phyloP scores from a whole-genome alignment of 2,113 vertebrate genomes.

The Rhea pennata region DNA sequence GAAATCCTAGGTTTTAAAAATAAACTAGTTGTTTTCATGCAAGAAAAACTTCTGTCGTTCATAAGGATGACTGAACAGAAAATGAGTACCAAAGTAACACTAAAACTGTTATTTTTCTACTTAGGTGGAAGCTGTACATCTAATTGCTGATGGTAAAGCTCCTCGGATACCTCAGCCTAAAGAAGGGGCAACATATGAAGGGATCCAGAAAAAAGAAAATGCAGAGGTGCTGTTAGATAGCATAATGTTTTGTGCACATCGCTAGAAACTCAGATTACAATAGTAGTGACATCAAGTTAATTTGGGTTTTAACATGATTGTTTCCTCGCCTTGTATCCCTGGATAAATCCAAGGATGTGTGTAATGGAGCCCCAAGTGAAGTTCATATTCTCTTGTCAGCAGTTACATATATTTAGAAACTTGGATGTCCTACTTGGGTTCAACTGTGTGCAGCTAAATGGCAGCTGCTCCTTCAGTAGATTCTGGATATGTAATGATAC shows the following conservation, averaged over 20 bases:
- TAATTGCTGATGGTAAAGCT: constrained; percentile 93
- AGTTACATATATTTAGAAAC: not conserved
- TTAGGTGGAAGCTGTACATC: constrained; percentile 94
- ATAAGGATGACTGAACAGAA: not conserved
- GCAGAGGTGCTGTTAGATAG: constrained; percentile 81
- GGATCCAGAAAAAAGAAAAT: constrained; percentile 95
- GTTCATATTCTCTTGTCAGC: not conserved
- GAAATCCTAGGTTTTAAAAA: not conserved
- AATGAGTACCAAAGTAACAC: not conserved
- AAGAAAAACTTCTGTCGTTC: not conserved
- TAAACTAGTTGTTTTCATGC: not conserved
- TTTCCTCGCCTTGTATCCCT: not conserved
- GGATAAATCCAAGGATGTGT: not conserved
- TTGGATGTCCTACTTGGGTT: not conserved
- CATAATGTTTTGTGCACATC: not conserved
- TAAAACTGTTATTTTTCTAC: not conserved
- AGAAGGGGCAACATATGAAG: constrained; percentile 94
- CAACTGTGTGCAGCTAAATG: not conserved
- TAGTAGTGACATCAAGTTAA: not conserved
- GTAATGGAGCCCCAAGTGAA: not conserved
- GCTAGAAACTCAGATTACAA: not conserved
- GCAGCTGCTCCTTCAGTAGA: not conserved
- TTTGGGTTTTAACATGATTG: not conserved
- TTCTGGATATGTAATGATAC: not conserved
- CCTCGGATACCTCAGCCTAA: constrained; percentile 85